A percentile compares a stretch with the other conserved stretches of the same genome.
Conservation (phyloP, 2,888 invertebrate species). For the Ophioninae sp. region DNA sequence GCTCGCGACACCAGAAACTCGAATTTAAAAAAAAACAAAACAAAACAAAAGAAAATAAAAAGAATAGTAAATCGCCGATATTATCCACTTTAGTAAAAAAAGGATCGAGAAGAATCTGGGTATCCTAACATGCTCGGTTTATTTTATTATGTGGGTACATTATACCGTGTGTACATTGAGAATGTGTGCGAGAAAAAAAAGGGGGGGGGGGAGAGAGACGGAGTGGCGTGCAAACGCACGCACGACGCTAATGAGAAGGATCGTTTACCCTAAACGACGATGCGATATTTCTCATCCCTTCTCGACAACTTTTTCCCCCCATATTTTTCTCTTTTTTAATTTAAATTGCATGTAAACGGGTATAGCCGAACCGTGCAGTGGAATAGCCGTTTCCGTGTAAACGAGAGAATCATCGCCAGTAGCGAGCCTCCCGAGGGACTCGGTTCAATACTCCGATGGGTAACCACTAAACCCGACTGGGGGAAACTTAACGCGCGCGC, state of each 20-base stretch:
- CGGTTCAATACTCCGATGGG: neutral
- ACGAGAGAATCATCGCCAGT: neutral
- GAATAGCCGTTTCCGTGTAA: neutral
- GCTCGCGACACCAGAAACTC: slow-evolving; percentile 28
- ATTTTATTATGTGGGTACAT: slow-evolving; percentile 48
- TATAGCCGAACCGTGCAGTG: neutral
- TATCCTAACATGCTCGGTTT: slow-evolving; percentile 45
- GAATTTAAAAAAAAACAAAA: slow-evolving; percentile 16
- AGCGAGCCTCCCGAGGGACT: neutral
- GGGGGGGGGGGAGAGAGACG: slow-evolving; percentile 14
- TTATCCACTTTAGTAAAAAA: slow-evolving; percentile 33
- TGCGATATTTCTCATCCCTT: slow-evolving; percentile 42
- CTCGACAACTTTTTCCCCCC: slow-evolving; percentile 21
- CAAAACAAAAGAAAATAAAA: slow-evolving; percentile 1
- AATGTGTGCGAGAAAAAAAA: neutral
- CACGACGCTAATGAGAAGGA: slow-evolving; percentile 55
- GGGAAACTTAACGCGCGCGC: too few species aligned
- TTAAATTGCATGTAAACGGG: slow-evolving; percentile 12
- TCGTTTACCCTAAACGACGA: slow-evolving; percentile 53
- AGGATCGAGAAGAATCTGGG: slow-evolving; percentile 35
- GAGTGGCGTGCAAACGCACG: slow-evolving; percentile 27
- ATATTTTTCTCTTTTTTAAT: slow-evolving; percentile 2
- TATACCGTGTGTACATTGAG: slow-evolving; percentile 6
- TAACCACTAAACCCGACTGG: neutral
- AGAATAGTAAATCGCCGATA: neutral